phyloP scores from a whole-genome alignment of 2,113 vertebrate species.

The Chroicocephalus ridibundus region DNA sequence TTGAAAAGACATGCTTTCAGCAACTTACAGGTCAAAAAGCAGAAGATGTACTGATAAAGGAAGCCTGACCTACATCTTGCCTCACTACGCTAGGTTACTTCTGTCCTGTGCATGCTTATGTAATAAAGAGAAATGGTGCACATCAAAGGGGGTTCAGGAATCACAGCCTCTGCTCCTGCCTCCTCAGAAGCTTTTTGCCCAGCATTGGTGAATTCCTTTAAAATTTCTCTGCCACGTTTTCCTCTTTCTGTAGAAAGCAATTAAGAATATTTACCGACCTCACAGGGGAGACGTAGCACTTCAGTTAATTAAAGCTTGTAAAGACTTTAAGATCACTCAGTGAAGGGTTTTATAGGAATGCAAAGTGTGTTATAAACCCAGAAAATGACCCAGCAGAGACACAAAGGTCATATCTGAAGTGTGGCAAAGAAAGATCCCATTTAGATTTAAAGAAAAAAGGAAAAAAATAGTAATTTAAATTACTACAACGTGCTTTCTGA shows the following conservation, averaged over 20 bases:
- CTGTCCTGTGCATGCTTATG: neutral
- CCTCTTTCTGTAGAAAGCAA: neutral
- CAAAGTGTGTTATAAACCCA: neutral
- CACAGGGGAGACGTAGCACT: neutral
- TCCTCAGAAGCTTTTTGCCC: neutral
- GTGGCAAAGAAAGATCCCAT: neutral
- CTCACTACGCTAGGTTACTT: neutral
- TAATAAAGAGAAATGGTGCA: neutral
- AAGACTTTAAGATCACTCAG: neutral
- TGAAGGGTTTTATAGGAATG: neutral
- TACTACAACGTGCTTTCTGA: neutral
- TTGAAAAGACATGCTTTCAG: slow-evolving; percentile 27
- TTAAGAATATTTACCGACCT: slow-evolving; percentile 9
- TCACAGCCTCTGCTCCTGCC: neutral
- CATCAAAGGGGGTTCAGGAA: neutral
- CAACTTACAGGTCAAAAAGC: neutral
- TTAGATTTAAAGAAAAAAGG: neutral
- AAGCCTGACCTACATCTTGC: neutral
- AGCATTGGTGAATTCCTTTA: neutral
- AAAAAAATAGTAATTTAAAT: neutral
- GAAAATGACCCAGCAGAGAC: neutral
- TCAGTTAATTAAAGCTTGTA: neutral
- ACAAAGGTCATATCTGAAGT: neutral
- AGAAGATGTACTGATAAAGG: neutral
- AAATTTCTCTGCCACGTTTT: neutral